A percentile compares a stretch with the other conserved stretches of the same genome.
phyloP scores from a whole-genome alignment of 2,113 vertebrate species.

The Hippocampus zosterae region DNA sequence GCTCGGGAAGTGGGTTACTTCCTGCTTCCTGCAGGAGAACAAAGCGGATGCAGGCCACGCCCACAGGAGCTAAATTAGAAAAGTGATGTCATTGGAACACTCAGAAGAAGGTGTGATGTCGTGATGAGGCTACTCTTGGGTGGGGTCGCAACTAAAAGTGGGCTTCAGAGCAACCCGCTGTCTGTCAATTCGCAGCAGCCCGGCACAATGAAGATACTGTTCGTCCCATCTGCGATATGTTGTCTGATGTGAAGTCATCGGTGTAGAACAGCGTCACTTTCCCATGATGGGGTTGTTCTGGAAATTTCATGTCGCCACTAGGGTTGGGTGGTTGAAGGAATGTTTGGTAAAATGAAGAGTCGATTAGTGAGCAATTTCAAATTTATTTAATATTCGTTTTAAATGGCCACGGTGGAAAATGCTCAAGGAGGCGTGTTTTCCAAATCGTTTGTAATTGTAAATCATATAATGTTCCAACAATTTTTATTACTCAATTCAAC shows the following conservation, averaged over 20 bases:
- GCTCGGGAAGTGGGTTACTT: slow-evolving; percentile 55
- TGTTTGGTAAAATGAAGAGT: background rate
- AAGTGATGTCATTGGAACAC: slow-evolving; percentile 45
- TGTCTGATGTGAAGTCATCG: slow-evolving; percentile 63
- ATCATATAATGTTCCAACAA: too few relatives aligned
- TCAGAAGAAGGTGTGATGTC: slow-evolving; percentile 26
- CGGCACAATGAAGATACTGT: slow-evolving; percentile 17
- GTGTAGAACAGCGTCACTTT: slow-evolving; percentile 43
- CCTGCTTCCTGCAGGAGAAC: slow-evolving; percentile 56
- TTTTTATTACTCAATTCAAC: too few relatives aligned
- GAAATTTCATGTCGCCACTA: background rate
- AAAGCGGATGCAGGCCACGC: slow-evolving; percentile 35
- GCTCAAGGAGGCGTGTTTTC: background rate
- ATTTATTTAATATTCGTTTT: background rate
- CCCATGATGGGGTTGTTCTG: slow-evolving; percentile 17
- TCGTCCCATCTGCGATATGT: slow-evolving; percentile 42
- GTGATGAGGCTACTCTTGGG: slow-evolving; percentile 38
- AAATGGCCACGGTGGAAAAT: background rate
- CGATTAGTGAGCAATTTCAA: background rate
- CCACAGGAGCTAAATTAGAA: slow-evolving; percentile 50
- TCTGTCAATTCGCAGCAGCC: background rate
- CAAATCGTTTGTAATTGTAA: too few relatives aligned
- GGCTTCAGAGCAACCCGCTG: slow-evolving; percentile 15
- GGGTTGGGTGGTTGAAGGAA: background rate
- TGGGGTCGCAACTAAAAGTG: slow-evolving; percentile 11